Evolutionary conservation across 92 coral and sea anemone genomes (phyloP), one percentile per base, ranked within the genome.

Genomic region (Phymanthus crucifer): DNA sequence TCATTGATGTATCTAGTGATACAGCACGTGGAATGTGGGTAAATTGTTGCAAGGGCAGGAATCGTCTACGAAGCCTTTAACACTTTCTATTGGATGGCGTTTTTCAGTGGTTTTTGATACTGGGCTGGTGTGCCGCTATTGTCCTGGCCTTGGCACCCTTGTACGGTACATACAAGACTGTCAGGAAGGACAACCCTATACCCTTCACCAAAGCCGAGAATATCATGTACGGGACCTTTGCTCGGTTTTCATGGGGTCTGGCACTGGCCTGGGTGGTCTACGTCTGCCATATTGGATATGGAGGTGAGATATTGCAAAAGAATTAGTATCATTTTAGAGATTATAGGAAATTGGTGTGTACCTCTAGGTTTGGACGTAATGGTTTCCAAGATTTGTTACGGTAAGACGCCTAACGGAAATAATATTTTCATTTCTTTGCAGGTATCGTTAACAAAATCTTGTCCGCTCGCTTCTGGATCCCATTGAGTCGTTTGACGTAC

Each of bases 221-320:
- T 27, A 50, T 93, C 72, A 64, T 83, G 65, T 93, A 90, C 74
- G 95, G 92, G 34, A 86, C 94, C 21, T 91, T 91, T 23, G 70
- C 90, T 61, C 84, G 93, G 35, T 68, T 87, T 54, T 84, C 83
- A 21, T 93, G 95, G 98, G 93, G 95, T 11, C 78, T 93, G 79
- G 91, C 98, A 31, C 79, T 93, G 19, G 98, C 98, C 1, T 93
- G 98, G 98, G 94, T 93, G 78, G 80, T 88, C 34, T 93, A 93
- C 72, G 98, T 91, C 13, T 93, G 98, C 76, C 87, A 93, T 79
- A 83, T 83, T 35, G 98, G 98, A 74, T 86, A 91, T 75, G 98
- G 98, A 81, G 92, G 98, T 93, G 71, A 76, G 88, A 58, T 17
- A 75, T 19, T 75, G 32, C 29, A 19, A 17, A 9, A 66, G n/a